Conservation (phyloP, 2,888 invertebrate genomes). For the Pherbina coryleti region DNA sequence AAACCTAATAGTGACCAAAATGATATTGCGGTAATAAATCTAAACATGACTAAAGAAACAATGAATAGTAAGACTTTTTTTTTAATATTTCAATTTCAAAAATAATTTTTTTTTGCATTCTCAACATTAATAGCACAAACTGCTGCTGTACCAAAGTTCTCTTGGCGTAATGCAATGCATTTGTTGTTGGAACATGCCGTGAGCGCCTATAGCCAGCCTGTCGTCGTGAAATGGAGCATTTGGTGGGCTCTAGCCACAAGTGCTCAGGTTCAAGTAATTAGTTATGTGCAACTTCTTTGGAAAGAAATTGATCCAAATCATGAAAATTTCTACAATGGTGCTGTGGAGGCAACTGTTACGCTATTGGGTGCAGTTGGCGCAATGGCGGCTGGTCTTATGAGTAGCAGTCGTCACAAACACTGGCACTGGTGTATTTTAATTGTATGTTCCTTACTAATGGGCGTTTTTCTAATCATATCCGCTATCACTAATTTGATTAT, state of each 20-base stretch:
- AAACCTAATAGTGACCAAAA: background rate
- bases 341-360: slow-evolving; percentile 77
- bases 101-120: background rate
- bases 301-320: slow-evolving; percentile 74
- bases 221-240: slow-evolving; percentile 80
- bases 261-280: slow-evolving; percentile 75
- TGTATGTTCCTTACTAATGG: slow-evolving; percentile 70
- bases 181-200: slow-evolving; percentile 74
- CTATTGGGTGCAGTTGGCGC: slow-evolving; percentile 73
- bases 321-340: slow-evolving; percentile 75
- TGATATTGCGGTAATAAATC: background rate
- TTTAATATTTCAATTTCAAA: background rate
- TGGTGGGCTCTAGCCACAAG: slow-evolving; percentile 84
- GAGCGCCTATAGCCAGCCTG: slow-evolving; percentile 73
- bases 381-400: slow-evolving; percentile 70
- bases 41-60: background rate
- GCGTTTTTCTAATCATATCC: slow-evolving; percentile 70
- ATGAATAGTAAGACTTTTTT: background rate
- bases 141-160: slow-evolving; percentile 57
- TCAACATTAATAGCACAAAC: background rate
- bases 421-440: slow-evolving; percentile 70
- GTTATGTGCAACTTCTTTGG: slow-evolving; percentile 89
- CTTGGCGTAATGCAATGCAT: slow-evolving; percentile 68
- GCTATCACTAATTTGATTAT: slow-evolving; percentile 71
- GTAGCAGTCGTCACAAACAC: slow-evolving; percentile 69